Evolutionary conservation across 53 echinoderm and acorn worm species (phyloP).

Genomic region (Luidia sarsii): DNA sequence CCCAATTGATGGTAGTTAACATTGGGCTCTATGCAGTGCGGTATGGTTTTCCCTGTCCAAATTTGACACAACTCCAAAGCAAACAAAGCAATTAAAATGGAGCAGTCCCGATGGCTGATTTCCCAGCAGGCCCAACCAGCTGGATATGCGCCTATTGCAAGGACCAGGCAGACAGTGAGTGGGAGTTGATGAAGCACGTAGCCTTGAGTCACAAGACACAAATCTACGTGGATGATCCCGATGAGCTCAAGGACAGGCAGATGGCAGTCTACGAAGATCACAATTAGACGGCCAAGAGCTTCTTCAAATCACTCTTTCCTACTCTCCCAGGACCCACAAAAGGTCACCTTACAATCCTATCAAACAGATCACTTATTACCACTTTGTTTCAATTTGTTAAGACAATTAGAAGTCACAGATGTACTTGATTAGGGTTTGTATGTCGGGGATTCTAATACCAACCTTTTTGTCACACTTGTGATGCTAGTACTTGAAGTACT

Average conservation of each 20-base stretch:
- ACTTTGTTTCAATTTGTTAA: too few species aligned
- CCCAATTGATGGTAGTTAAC: constrained; percentile 7
- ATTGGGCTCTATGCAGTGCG: background rate
- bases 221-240: constrained; percentile 73
- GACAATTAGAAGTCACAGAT: too few species aligned
- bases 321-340: too few species aligned
- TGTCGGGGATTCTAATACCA: too few species aligned
- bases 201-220: constrained; percentile 75
- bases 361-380: too few species aligned
- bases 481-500: too few species aligned
- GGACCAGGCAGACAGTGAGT: constrained; percentile 64
- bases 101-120: too few species aligned
- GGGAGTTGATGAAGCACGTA: constrained; percentile 94
- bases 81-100: too few species aligned
- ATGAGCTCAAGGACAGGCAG: background rate
- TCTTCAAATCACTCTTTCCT: too few species aligned
- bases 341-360: too few species aligned
- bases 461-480: too few species aligned
- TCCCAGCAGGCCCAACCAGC: constrained; percentile 64
- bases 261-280: background rate
- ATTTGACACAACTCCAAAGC: background rate
- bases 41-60: background rate
- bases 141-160: constrained; percentile 91
- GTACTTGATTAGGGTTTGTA: too few species aligned
- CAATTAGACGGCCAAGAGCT: background rate